Conservation (phyloP, 2,888 invertebrate species). For the Apotomis turbidana region DNA sequence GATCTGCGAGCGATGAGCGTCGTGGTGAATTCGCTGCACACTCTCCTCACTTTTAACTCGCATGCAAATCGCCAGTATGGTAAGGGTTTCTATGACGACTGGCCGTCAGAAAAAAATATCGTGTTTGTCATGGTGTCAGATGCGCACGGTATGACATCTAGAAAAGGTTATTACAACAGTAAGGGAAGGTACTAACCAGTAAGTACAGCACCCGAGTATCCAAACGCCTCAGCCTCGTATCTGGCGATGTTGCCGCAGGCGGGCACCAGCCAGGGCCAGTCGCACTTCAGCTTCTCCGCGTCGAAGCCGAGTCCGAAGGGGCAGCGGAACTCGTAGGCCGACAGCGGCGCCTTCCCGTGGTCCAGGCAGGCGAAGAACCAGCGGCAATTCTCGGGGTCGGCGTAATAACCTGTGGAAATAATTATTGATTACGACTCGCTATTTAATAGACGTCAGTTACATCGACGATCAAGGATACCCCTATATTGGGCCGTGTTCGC, state of each 20-base stretch:
- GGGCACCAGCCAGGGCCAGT: slow-evolving; percentile 92
- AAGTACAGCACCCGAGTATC: slow-evolving; percentile 71
- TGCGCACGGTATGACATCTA: too few relatives aligned
- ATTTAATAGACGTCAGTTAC: too few relatives aligned
- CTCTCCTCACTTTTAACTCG: too few relatives aligned
- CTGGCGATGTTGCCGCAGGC: slow-evolving; percentile 83
- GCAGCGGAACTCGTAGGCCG: slow-evolving; percentile 92
- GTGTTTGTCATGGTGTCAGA: too few relatives aligned
- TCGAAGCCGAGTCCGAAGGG: slow-evolving; percentile 92
- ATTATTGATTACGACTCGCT: not conserved
- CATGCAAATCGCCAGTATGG: too few relatives aligned
- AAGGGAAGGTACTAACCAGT: slow-evolving; percentile 59
- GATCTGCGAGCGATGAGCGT: too few relatives aligned
- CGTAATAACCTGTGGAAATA: slow-evolving; percentile 86
- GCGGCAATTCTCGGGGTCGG: slow-evolving; percentile 91
- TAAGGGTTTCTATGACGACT: too few relatives aligned
- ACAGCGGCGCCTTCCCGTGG: slow-evolving; percentile 85
- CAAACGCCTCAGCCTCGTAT: slow-evolving; percentile 79
- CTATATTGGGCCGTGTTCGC: too few relatives aligned
- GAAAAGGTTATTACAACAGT: too few relatives aligned
- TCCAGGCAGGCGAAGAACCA: slow-evolving; percentile 93
- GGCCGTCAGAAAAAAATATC: too few relatives aligned
- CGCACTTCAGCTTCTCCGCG: slow-evolving; percentile 87
- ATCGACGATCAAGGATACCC: too few relatives aligned
- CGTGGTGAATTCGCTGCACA: too few relatives aligned